Conservation (phyloP, 2,888 invertebrate genomes). For the Elmis aenea region DNA sequence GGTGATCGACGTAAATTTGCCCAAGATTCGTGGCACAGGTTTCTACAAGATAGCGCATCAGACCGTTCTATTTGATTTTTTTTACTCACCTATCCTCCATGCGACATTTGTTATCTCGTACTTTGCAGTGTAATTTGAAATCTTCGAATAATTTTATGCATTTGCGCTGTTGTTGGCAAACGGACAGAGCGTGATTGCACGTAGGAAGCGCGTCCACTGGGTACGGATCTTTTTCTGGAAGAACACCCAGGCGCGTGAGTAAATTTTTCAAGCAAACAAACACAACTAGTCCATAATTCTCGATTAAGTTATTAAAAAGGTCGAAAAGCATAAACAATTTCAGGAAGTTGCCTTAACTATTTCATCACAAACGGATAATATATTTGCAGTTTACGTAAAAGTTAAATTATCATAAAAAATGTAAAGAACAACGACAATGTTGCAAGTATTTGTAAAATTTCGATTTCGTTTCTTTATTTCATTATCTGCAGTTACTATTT, state of each 20-base stretch:
- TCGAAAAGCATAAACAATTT: no score
- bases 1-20: slow-evolving; percentile 79
- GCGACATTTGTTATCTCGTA: slow-evolving; percentile 78
- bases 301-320: no score
- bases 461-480: no score
- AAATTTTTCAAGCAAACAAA: no score
- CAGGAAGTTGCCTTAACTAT: no score
- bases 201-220: slow-evolving; percentile 84
- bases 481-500: no score
- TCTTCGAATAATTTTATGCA: slow-evolving; percentile 79
- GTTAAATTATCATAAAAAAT: no score
- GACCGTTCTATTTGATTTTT: slow-evolving; percentile 3
- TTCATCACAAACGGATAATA: no score
- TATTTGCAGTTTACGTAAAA: no score
- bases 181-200: slow-evolving; percentile 82
- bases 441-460: no score
- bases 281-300: no score
- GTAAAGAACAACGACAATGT: no score
- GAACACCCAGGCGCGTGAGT: slow-evolving; percentile 27
- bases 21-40: slow-evolving; percentile 83
- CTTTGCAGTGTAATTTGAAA: slow-evolving; percentile 83
- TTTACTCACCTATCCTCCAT: slow-evolving; percentile 79
- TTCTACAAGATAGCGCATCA: slow-evolving; percentile 52
- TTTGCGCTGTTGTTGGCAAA: slow-evolving; percentile 76
- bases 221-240: slow-evolving; percentile 81